Percentiles rank a stretch among this genome's conserved stretches.
phyloP scores from a whole-genome alignment of 2,113 vertebrate genomes.

The Clarias macrocephalus region DNA sequence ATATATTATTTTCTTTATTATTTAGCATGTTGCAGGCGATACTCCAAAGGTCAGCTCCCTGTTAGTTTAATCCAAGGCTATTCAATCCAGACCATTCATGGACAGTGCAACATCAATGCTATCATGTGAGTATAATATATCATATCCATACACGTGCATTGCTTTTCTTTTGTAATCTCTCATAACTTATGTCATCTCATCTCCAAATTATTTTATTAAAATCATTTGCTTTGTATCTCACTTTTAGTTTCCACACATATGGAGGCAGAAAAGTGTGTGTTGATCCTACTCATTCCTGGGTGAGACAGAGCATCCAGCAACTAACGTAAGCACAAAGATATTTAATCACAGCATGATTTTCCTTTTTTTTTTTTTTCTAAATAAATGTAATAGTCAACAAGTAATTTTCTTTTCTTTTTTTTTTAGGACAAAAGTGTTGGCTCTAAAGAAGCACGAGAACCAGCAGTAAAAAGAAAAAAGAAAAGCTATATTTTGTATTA shows the following conservation, averaged over 20 bases:
- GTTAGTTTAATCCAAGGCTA: constrained; percentile 43
- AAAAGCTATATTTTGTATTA: background rate
- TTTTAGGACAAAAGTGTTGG: constrained; percentile 42
- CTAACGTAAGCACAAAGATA: constrained; percentile 56
- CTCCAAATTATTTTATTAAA: background rate
- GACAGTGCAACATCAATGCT: constrained; percentile 59
- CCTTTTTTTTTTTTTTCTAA: background rate
- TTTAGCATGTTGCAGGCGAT: constrained; percentile 62
- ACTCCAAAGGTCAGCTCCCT: constrained; percentile 37
- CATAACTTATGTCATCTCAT: background rate
- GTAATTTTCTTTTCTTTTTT: background rate
- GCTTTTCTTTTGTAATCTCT: background rate
- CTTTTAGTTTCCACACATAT: constrained; percentile 64
- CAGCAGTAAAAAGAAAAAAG: background rate
- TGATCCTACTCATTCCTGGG: constrained; percentile 63
- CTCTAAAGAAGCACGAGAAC: constrained; percentile 30
- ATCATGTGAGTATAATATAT: constrained; percentile 55
- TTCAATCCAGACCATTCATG: constrained; percentile 57
- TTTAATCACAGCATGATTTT: background rate
- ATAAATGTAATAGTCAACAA: background rate
- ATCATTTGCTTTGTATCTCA: background rate
- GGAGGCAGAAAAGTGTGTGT: constrained; percentile 52
- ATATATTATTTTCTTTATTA: background rate
- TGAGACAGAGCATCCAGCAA: constrained; percentile 53
- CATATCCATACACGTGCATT: background rate